Percentiles rank a stretch among this genome's conserved stretches.
phyloP scores from a whole-genome alignment of 2,888 invertebrate species.

The Hartigia nigra region DNA sequence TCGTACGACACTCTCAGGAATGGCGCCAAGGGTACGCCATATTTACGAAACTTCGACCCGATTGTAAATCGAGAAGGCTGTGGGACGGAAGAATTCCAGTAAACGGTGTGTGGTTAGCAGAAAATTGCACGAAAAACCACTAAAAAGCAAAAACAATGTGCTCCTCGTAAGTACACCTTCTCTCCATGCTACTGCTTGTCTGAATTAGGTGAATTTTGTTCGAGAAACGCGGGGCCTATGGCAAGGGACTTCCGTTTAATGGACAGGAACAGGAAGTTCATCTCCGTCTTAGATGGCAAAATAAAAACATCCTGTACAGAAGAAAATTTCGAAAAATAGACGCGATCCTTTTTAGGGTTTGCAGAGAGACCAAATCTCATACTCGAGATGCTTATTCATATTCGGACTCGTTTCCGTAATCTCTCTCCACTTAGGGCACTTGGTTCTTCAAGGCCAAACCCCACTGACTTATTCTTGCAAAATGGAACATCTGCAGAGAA shows the following conservation, averaged over 20 bases:
- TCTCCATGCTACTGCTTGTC: constrained; percentile 27
- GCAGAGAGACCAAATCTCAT: not conserved
- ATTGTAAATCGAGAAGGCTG: constrained; percentile 53
- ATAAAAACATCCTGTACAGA: constrained; percentile 63
- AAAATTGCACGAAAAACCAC: constrained; percentile 38
- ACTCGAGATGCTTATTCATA: constrained; percentile 10
- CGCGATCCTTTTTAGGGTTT: constrained; percentile 23
- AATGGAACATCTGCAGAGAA: constrained; percentile 33
- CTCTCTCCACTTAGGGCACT: constrained; percentile 33
- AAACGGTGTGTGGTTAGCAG: constrained; percentile 36
- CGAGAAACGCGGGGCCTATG: constrained; percentile 58
- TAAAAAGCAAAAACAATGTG: constrained; percentile 49
- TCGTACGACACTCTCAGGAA: constrained; percentile 23
- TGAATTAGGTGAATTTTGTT: constrained; percentile 39
- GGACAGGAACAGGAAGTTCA: constrained; percentile 66
- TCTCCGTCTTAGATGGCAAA: constrained; percentile 52
- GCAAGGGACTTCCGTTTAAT: constrained; percentile 63
- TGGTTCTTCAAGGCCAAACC: constrained; percentile 41
- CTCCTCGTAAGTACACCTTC: constrained; percentile 52
- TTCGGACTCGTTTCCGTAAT: not conserved
- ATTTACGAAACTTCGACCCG: constrained; percentile 53
- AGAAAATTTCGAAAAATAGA: constrained; percentile 50
- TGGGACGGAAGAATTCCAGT: constrained; percentile 40
- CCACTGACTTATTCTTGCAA: constrained; percentile 24
- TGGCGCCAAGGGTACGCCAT: constrained; percentile 62